Conservation (phyloP, 2,797 vertebrate species). For the Harpagifer antarcticus region DNA sequence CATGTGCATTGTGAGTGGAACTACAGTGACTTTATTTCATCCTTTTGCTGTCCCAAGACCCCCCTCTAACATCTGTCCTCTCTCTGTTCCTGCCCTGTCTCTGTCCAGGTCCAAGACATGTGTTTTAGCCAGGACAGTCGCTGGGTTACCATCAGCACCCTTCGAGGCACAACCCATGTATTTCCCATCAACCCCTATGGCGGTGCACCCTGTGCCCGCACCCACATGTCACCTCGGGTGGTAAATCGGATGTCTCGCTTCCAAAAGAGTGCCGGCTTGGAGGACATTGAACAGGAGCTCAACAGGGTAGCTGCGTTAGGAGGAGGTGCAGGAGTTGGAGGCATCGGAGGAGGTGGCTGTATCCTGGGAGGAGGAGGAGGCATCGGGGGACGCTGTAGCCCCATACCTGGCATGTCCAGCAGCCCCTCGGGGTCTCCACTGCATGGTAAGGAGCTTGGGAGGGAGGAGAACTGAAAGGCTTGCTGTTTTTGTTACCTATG, state of each 20-base stretch:
- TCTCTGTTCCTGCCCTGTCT: conserved; percentile 3
- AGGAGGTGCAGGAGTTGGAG: conserved; percentile 56
- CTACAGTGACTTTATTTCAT: not conserved
- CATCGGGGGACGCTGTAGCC: conserved; percentile 92
- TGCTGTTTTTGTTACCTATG: not conserved
- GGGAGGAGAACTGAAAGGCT: not conserved
- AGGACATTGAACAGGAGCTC: conserved; percentile 98
- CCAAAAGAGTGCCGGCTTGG: conserved; percentile 97
- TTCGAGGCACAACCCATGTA: conserved; percentile 96
- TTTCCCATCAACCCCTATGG: conserved; percentile 98
- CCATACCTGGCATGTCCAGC: conserved; percentile 94
- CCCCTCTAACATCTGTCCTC: not conserved
- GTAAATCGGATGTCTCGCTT: conserved; percentile 99
- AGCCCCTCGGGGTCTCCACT: conserved; percentile 96
- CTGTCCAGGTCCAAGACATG: conserved; percentile 95
- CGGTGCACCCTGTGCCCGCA: conserved; percentile 94
- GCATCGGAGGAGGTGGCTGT: conserved; percentile 63
- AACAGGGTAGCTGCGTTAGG: conserved; percentile 86
- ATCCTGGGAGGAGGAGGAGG: conserved; percentile 75
- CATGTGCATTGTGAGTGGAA: not conserved
- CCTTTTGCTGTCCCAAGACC: not conserved
- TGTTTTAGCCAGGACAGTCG: conserved; percentile 98
- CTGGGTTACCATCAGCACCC: conserved; percentile 97
- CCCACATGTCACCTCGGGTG: conserved; percentile 96
- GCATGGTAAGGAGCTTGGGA: conserved; percentile 86